Evolutionary conservation across 1,140 invertebrate genomes (phyloP).

Genomic region (Ostrea denselamellosa): DNA sequence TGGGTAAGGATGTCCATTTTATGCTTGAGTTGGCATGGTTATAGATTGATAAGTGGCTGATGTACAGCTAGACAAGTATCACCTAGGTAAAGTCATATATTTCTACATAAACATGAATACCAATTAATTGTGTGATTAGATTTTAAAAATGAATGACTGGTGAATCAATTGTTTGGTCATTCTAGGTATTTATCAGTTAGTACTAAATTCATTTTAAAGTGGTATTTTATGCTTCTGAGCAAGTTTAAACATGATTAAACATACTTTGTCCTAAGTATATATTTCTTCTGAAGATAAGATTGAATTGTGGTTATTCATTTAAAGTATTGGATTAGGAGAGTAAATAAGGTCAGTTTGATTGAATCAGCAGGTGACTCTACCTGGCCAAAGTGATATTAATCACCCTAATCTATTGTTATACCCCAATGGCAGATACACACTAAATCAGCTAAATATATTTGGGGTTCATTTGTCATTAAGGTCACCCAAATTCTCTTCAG

Average conservation of each 20-base stretch:
- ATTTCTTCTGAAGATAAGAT: conserved; percentile 1
- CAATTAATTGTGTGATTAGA: too few relatives aligned
- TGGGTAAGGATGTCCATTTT: too few relatives aligned
- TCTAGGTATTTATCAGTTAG: too few relatives aligned
- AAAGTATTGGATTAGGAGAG: conserved; percentile 27
- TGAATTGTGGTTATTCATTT: conserved; percentile 11
- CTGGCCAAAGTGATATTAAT: conserved; percentile 17
- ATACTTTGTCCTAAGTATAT: neutral
- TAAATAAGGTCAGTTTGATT: conserved; percentile 16
- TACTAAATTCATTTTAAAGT: too few relatives aligned
- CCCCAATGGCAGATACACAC: neutral
- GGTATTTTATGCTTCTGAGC: neutral
- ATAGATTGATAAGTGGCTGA: too few relatives aligned
- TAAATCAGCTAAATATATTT: neutral
- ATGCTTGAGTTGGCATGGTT: too few relatives aligned
- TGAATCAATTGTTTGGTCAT: too few relatives aligned
- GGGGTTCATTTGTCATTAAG: conserved; percentile 8
- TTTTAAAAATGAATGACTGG: too few relatives aligned
- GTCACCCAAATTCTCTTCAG: neutral
- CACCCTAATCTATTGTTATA: conserved; percentile 23
- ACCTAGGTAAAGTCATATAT: too few relatives aligned
- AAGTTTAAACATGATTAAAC: conserved; percentile 3
- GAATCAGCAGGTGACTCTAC: conserved; percentile 10
- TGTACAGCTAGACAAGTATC: too few relatives aligned
- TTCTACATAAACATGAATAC: too few relatives aligned